A percentile compares a stretch with the other conserved stretches of the same genome.
phyloP scores from a whole-genome alignment of 2,113 vertebrate species.

The Megaceryle maxima region DNA sequence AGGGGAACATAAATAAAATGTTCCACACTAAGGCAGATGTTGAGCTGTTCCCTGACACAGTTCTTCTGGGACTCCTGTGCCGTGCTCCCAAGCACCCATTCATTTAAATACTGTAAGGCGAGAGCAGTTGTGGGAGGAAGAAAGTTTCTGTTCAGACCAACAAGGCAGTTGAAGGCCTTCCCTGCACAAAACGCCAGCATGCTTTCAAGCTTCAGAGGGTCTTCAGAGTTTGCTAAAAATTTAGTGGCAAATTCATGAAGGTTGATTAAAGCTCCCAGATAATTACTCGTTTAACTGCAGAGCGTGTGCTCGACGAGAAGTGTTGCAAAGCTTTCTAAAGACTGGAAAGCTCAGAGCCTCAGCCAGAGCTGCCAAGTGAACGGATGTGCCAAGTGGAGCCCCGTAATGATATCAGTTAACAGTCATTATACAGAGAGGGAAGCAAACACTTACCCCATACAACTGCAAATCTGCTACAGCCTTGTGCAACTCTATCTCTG shows the following conservation, averaged over 20 bases:
- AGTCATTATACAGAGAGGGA: constrained; percentile 1
- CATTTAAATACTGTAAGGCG: background rate
- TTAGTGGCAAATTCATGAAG: background rate
- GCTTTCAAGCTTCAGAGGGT: background rate
- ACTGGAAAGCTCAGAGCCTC: background rate
- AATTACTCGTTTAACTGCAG: constrained; percentile 41
- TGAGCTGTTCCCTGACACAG: background rate
- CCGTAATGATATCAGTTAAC: constrained; percentile 42
- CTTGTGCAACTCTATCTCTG: background rate
- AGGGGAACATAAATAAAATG: background rate
- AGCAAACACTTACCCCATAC: constrained; percentile 36
- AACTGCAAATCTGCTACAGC: constrained; percentile 25
- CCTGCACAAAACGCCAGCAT: fast-evolving
- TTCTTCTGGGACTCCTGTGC: background rate
- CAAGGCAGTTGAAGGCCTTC: background rate
- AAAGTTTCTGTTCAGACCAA: constrained; percentile 2
- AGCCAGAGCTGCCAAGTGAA: constrained; percentile 13
- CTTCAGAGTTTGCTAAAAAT: background rate
- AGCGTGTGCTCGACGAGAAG: background rate
- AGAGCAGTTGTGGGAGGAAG: background rate
- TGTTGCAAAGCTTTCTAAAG: background rate
- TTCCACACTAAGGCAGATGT: background rate
- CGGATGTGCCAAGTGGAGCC: constrained; percentile 49
- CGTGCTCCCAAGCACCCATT: background rate
- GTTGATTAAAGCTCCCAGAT: constrained; percentile 6